phyloP scores from a whole-genome alignment of 2,113 vertebrate genomes.

The Callipepla squamata region DNA sequence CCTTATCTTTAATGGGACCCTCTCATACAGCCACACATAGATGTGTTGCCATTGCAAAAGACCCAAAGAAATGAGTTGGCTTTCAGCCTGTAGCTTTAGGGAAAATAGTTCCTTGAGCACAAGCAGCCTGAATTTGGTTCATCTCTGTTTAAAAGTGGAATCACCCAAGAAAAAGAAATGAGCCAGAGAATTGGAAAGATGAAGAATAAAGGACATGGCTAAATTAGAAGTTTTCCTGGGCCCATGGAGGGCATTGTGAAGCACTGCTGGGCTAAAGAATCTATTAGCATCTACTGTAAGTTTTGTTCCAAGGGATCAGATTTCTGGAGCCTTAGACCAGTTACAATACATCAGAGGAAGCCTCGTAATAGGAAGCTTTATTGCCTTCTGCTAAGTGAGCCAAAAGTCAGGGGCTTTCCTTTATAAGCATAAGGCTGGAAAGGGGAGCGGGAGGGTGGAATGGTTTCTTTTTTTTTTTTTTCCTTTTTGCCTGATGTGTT shows the following conservation, averaged over 20 bases:
- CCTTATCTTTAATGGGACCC: conserved; percentile 41
- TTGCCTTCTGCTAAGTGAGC: conserved; percentile 63
- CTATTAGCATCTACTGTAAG: conserved; percentile 41
- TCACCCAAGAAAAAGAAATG: neutral
- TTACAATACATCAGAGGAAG: conserved; percentile 67
- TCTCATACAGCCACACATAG: neutral
- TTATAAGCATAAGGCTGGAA: conserved; percentile 22
- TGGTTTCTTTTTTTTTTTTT: conserved; percentile 40
- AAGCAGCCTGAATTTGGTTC: neutral
- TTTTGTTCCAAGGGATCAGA: conserved; percentile 56
- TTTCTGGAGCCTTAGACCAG: conserved; percentile 71
- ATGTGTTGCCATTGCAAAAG: conserved; percentile 29
- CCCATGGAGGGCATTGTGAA: neutral
- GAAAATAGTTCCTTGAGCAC: neutral
- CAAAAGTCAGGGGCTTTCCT: conserved; percentile 59
- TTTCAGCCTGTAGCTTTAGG: neutral
- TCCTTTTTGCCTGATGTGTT: conserved; percentile 69
- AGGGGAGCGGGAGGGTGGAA: neutral
- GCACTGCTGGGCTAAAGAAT: neutral
- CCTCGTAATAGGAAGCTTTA: conserved; percentile 68
- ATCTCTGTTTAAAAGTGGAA: neutral
- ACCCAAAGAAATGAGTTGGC: conserved; percentile 8
- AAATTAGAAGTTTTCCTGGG: conserved; percentile 20
- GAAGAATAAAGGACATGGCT: neutral
- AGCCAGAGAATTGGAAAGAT: neutral